Conservation (phyloP, 2,888 invertebrate genomes). For the Xanthorhoe designata region DNA sequence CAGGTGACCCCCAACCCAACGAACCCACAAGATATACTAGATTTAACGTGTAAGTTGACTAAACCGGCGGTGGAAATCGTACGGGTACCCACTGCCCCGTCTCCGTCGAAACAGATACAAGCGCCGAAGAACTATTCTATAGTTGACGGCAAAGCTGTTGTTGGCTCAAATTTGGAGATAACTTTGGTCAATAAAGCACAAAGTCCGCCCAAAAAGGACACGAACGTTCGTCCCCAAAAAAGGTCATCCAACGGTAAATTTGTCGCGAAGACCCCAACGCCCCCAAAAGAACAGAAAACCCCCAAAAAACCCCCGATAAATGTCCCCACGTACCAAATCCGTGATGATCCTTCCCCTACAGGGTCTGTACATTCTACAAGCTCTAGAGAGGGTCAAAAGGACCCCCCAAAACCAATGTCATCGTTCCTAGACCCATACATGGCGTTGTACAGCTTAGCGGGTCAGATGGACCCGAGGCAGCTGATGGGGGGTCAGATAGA, state of each 20-base stretch:
- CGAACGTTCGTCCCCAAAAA: slow-evolving; percentile 71
- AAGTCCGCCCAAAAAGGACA: slow-evolving; percentile 61
- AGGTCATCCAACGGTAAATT: slow-evolving; percentile 85
- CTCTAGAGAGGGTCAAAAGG: slow-evolving; percentile 53
- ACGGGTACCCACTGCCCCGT: slow-evolving; percentile 70
- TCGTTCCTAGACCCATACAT: slow-evolving; percentile 76
- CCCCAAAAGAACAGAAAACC: slow-evolving; percentile 65
- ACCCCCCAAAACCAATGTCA: slow-evolving; percentile 45
- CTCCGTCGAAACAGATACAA: slow-evolving; percentile 74
- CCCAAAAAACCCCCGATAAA: slow-evolving; percentile 62
- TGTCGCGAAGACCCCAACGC: slow-evolving; percentile 76
- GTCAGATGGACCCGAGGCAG: slow-evolving; percentile 75
- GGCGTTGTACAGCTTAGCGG: slow-evolving; percentile 73
- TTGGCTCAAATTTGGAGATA: slow-evolving; percentile 90
- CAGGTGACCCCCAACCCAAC: slow-evolving; percentile 44
- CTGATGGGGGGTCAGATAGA: slow-evolving; percentile 70
- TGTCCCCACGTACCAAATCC: slow-evolving; percentile 72
- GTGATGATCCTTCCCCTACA: slow-evolving; percentile 64
- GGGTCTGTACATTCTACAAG: slow-evolving; percentile 54
- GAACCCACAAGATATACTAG: slow-evolving; percentile 86
- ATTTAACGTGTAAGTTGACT: slow-evolving; percentile 85
- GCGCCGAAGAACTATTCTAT: slow-evolving; percentile 79
- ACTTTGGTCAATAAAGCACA: slow-evolving; percentile 86
- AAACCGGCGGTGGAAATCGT: slow-evolving; percentile 86
- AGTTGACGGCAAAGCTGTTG: slow-evolving; percentile 72